Conservation (phyloP, 2,113 vertebrate species). For the Gallinago undulata region DNA sequence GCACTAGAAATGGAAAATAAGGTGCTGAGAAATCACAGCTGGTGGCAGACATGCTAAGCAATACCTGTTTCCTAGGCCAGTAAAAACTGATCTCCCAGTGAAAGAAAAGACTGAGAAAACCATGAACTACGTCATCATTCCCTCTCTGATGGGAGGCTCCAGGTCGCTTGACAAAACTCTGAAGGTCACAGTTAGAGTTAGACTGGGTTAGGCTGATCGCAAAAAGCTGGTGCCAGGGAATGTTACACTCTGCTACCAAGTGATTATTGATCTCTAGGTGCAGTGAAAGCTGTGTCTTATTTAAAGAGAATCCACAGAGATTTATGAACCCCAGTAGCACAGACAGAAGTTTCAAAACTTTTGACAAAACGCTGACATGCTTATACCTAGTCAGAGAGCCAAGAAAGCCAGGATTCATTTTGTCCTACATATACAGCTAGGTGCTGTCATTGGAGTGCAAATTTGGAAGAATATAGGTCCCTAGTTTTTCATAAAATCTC, state of each 20-base stretch:
- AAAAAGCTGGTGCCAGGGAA: background rate
- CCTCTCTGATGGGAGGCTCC: background rate
- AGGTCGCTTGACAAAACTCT: background rate
- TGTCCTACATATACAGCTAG: background rate
- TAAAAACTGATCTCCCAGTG: background rate
- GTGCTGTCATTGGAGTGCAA: background rate
- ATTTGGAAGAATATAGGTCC: background rate
- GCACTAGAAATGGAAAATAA: background rate
- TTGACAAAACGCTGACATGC: background rate
- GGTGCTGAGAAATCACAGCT: background rate
- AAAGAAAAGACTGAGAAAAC: background rate
- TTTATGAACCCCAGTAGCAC: background rate
- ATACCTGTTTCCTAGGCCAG: background rate
- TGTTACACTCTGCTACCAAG: background rate
- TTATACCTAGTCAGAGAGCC: background rate
- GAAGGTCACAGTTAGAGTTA: background rate
- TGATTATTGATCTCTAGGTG: background rate
- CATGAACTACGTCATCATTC: fast-evolving
- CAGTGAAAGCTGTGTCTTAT: background rate
- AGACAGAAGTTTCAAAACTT: background rate
- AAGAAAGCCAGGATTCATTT: background rate
- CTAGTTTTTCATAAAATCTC: background rate
- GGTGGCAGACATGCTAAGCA: background rate
- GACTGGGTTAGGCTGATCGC: background rate
- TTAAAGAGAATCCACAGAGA: background rate